Base-by-base conservation (phyloP, 2,113 vertebrate species). In the Catharus fuscescens region DNA sequence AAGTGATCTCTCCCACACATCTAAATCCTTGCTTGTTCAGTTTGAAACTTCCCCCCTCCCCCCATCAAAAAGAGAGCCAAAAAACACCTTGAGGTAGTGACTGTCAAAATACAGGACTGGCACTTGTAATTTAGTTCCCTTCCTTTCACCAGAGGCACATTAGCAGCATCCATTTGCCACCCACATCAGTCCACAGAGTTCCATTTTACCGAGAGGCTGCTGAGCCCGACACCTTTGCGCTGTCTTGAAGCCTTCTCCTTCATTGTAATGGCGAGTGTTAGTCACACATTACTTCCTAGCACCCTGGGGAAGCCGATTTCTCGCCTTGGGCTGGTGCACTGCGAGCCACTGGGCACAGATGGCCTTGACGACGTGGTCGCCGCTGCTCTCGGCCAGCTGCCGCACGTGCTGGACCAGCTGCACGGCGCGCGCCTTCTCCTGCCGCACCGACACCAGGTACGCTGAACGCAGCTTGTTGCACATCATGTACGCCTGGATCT, bases 311-410 rank as follows among this genome's bases (percentile, higher is more conserved):
- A 96, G 96, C 23, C 93, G 50, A 31, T 69, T 95, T 28, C 97
- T 97, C 3, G 31, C 34, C 76, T 96, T 98, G 94, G 96, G 97
- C 91, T 98, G 98, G 91, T 99, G 99, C 32, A 98, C 99, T 0
- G 98, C 95, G 81, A 99, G 98, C 99, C 99, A 99, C 86, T 99
- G 99, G 62, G 97, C 85, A 60, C 99, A 99, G 97, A 99, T 99
- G 50, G 99, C 98, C 86, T 98, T 98, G 93, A 99, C 99, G 11
- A 99, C 97, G 0, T 98, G 97, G 66, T 99, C 99, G 15, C 98
- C 97, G 0, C 97, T 97, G 86, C 85, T 97, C 95, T 98, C 98
- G 1, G 99, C 99, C 1, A 98, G 98, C 95, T 97, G 98, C 2
- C 97, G 96, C 53, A 99, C 98, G 0, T 98, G 98, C 96, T 98